Conservation (phyloP, 2,888 invertebrate genomes). For the Campopleginae sp. region DNA sequence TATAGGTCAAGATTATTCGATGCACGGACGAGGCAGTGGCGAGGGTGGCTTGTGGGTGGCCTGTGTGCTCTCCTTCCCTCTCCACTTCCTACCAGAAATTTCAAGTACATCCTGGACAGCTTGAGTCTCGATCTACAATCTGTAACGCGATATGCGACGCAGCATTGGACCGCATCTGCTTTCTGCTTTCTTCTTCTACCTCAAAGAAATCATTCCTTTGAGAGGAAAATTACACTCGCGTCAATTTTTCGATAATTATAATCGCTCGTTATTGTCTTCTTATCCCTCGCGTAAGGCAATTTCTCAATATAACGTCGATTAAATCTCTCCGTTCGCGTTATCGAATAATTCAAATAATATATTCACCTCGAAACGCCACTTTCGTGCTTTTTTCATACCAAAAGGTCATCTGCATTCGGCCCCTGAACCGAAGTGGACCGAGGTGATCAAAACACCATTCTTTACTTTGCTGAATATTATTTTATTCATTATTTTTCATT, state of each 20-base stretch:
- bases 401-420: not conserved
- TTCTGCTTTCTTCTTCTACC: conserved; percentile 3
- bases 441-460: not conserved
- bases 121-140: conserved; percentile 48
- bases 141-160: conserved; percentile 34
- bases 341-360: conserved; percentile 22
- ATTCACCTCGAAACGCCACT: not conserved
- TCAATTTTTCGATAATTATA: not conserved
- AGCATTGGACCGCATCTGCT: not conserved
- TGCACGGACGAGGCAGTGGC: conserved; percentile 33
- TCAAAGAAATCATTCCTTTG: not conserved
- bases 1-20: conserved; percentile 67
- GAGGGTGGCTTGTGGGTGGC: conserved; percentile 19
- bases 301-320: not conserved
- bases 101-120: conserved; percentile 59
- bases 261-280: not conserved
- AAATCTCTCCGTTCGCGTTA: not conserved
- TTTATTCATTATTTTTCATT: too few species aligned
- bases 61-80: conserved; percentile 6
- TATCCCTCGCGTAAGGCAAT: not conserved
- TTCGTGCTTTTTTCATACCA: not conserved
- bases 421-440: not conserved
- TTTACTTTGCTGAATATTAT: not conserved
- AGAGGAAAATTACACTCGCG: not conserved
- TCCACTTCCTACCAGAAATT: conserved; percentile 41